phyloP scores from a whole-genome alignment of 2,113 vertebrate genomes.

The Pogonocichla stellata region DNA sequence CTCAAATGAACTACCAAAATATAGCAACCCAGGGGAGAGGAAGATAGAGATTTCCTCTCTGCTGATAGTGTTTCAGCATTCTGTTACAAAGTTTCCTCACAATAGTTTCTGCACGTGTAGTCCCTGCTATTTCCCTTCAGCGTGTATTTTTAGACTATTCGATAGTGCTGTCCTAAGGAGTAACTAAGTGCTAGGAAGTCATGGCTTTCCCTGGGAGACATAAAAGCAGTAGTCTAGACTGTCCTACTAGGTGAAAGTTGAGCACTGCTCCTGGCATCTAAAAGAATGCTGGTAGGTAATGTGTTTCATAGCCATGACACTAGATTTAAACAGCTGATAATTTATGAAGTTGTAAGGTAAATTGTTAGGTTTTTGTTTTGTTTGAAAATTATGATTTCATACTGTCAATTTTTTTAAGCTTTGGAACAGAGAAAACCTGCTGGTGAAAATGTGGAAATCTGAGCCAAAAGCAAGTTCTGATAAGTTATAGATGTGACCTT shows the following conservation, averaged over 20 bases:
- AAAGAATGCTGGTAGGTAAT: neutral
- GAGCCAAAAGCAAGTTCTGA: neutral
- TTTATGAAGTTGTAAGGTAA: neutral
- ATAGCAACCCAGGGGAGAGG: neutral
- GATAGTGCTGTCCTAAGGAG: neutral
- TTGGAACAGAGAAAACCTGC: neutral
- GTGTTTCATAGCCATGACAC: neutral
- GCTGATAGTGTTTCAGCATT: neutral
- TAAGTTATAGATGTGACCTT: neutral
- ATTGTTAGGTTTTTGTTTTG: neutral
- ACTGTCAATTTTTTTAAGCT: neutral
- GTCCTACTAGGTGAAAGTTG: neutral
- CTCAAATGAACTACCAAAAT: neutral
- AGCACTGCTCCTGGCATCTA: neutral
- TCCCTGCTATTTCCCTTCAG: neutral
- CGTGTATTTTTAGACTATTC: neutral
- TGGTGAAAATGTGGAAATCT: neutral
- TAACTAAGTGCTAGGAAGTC: neutral
- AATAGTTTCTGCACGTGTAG: neutral
- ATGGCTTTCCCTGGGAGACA: neutral
- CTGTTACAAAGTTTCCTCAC: neutral
- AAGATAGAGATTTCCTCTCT: neutral
- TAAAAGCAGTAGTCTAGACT: neutral
- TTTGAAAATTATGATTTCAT: neutral
- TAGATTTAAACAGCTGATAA: neutral